Percentiles rank a stretch among this genome's conserved stretches.
Evolutionary conservation across 2,888 invertebrate species (phyloP).

Genomic region (Drosophila flavopinicola): DNA sequence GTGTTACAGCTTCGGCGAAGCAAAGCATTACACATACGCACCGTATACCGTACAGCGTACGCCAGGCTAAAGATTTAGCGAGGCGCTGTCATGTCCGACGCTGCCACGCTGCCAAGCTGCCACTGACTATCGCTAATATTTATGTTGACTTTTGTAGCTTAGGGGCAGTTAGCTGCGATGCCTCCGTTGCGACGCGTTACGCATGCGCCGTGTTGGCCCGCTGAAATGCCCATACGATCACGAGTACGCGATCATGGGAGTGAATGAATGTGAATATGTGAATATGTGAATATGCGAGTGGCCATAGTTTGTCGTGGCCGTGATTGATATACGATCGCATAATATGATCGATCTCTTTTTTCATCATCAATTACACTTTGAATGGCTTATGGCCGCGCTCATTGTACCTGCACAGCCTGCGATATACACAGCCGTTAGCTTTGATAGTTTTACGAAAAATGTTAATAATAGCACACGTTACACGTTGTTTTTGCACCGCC

Average conservation of each 20-base stretch:
- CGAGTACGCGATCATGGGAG: constrained; percentile 29
- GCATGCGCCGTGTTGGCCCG: constrained; percentile 63
- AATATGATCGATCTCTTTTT: constrained; percentile 79
- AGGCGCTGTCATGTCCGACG: constrained; percentile 22
- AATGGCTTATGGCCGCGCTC: constrained; percentile 64
- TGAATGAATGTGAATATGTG: too few relatives aligned
- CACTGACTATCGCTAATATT: constrained; percentile 56
- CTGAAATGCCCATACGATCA: constrained; percentile 19
- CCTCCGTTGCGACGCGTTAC: constrained; percentile 75
- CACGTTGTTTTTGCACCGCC: constrained; percentile 57
- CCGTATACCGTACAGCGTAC: constrained; percentile 67
- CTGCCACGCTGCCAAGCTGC: constrained; percentile 32
- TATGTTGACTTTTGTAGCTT: constrained; percentile 58
- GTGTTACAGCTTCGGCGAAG: constrained; percentile 49
- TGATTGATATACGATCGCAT: constrained; percentile 79
- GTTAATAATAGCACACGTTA: constrained; percentile 71
- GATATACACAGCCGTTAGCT: constrained; percentile 54
- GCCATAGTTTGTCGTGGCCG: constrained; percentile 73
- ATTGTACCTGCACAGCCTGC: constrained; percentile 54
- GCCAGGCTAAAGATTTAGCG: constrained; percentile 39
- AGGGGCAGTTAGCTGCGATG: constrained; percentile 58
- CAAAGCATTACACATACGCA: constrained; percentile 76
- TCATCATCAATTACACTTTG: constrained; percentile 78
- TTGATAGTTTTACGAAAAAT: constrained; percentile 52
- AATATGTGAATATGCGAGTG: constrained; percentile 23